Percentiles rank a stretch among this genome's conserved stretches.
phyloP scores from a whole-genome alignment of 2,888 invertebrate species.

The Tenodera sinensis region DNA sequence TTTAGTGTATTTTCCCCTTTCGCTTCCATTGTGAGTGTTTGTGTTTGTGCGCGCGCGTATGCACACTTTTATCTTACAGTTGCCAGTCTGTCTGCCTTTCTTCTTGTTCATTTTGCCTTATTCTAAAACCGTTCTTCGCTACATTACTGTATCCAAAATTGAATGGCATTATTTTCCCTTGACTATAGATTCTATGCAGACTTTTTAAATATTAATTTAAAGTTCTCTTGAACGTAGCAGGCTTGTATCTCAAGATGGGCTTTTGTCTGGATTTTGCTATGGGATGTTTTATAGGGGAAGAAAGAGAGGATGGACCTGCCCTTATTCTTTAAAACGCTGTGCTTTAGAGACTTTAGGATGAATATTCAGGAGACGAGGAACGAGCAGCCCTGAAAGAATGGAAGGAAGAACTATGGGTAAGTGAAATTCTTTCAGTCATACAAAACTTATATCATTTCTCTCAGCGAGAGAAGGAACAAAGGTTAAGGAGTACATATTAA shows the following conservation, averaged over 20 bases:
- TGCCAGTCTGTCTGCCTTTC: not conserved
- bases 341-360: not conserved
- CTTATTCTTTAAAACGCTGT: not conserved
- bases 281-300: not conserved
- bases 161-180: not conserved
- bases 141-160: not conserved
- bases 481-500: no score
- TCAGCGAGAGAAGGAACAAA: no score
- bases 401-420: not conserved
- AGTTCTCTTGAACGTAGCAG: not conserved
- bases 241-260: not conserved
- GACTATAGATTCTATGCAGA: constrained; percentile 10
- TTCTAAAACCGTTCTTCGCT: not conserved
- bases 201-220: constrained; percentile 18
- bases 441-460: not conserved
- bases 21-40: no score
- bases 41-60: no score
- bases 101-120: not conserved
- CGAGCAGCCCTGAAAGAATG: not conserved
- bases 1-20: no score
- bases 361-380: not conserved
- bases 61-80: no score
- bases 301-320: not conserved
- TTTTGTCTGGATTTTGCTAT: not conserved
- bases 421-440: not conserved